Conservation (phyloP, 2,888 invertebrate species). For the Hecatera dysodea region DNA sequence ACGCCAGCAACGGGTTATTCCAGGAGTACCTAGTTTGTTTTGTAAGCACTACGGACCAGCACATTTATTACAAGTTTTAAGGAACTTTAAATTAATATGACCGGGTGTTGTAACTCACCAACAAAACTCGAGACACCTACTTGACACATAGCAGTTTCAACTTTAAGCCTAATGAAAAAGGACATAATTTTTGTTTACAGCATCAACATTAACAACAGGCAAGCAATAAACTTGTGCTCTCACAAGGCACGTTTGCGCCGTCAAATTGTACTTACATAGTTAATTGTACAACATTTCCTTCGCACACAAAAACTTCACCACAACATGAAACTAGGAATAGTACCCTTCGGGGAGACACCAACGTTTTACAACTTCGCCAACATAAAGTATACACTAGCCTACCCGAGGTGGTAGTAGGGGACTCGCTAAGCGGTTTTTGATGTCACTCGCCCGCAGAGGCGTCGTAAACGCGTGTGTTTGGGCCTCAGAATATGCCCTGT, state of each 20-base stretch:
- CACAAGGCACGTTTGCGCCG: constrained; percentile 68
- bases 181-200: constrained; percentile 64
- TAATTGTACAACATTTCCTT: constrained; percentile 69
- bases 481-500: constrained; percentile 65
- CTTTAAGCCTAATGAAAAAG: constrained; percentile 61
- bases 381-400: constrained; percentile 75
- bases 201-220: constrained; percentile 62
- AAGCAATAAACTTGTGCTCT: constrained; percentile 64
- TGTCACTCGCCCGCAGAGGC: constrained; percentile 77
- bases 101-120: constrained; percentile 15
- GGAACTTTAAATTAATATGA: constrained; percentile 32
- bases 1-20: not conserved
- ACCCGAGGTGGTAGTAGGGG: constrained; percentile 77
- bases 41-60: not conserved
- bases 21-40: constrained; percentile 1
- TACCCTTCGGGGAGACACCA: constrained; percentile 69
- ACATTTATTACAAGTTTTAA: not conserved
- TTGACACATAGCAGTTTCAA: constrained; percentile 40
- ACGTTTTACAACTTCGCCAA: constrained; percentile 75
- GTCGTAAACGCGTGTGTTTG: constrained; percentile 78
- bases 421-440: constrained; percentile 84
- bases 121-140: constrained; percentile 34
- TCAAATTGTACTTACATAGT: constrained; percentile 72
- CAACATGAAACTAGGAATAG: constrained; percentile 69
- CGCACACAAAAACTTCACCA: constrained; percentile 69